Percentiles rank a stretch among this genome's conserved stretches.
These are phyloP conservation scores for Mastacembelus armatus DNA, from an alignment of 2,797 vertebrate species.

Conservation along the genomic window DNA sequence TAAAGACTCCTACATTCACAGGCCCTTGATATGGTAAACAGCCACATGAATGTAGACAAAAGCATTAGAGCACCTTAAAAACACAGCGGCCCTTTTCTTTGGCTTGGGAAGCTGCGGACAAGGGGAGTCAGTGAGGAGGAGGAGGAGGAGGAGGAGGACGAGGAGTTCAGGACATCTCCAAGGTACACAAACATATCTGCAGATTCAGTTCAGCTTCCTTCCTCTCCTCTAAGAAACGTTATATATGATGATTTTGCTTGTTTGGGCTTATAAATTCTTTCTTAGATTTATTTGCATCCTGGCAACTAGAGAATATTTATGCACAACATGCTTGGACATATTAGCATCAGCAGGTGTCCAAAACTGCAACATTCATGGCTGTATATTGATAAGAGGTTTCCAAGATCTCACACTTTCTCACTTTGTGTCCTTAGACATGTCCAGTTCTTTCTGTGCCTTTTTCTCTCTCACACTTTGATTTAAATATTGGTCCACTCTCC, in stretches of 20 bases:
- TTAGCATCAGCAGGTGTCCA: too few relatives aligned
- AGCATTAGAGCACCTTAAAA: conserved; percentile 72
- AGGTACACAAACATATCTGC: conserved; percentile 73
- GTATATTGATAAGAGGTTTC: too few relatives aligned
- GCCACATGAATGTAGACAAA: conserved; percentile 78
- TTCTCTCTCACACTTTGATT: too few relatives aligned
- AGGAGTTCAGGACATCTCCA: conserved; percentile 89
- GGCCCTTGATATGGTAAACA: conserved; percentile 81
- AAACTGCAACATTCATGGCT: too few relatives aligned
- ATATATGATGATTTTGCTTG: background rate
- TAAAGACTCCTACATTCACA: conserved; percentile 69
- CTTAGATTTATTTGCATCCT: too few relatives aligned
- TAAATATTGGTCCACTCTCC: background rate
- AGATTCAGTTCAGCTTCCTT: background rate
- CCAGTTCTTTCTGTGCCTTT: too few relatives aligned
- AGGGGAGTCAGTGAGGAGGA: conserved; percentile 7
- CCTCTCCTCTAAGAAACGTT: background rate
- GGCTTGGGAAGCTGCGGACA: conserved; percentile 63
- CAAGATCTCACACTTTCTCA: too few relatives aligned
- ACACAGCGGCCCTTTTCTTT: conserved; percentile 63
- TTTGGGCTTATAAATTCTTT: too few relatives aligned
- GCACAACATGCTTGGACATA: too few relatives aligned
- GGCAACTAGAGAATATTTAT: too few relatives aligned
- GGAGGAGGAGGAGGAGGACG: conserved; percentile 19
- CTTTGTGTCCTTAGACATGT: too few relatives aligned